Base-by-base conservation (phyloP, 2,113 vertebrate species). In the Sceloporus undulatus region DNA sequence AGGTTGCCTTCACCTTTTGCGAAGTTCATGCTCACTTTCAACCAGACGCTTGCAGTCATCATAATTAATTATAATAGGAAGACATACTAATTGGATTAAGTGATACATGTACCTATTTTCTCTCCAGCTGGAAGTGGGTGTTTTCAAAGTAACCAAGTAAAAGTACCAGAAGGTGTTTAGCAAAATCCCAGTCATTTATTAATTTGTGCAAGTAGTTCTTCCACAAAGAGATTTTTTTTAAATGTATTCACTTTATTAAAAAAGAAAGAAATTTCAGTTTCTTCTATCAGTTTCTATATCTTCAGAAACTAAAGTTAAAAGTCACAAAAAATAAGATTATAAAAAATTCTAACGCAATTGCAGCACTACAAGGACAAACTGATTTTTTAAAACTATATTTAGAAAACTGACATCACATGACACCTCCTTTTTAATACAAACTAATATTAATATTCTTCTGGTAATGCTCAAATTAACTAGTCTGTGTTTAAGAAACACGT, bases 11-110 rank as follows among this genome's bases (percentile, higher is more conserved):
- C 75, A 93, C 90, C 91, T 94, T 93, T 94, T 87, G 70, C 91
- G 93, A 91, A 90, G 91, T 91, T 94, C 90, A 93, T 92, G 94
- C 93, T 95, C 93, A 92, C 89, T 94, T 96, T 94, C 93, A 93
- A 95, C 85, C 90, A 96, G 91, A 95, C 89, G 94, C 87, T 92
- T 88, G 90, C 88, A 95, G 91, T 94, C 95, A 96, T 93, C 87
- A 90, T 89, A 92, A 95, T 94, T 86, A 95, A 96, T 92, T 92
- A 94, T 92, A 95, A 85, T 84, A 94, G 92, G 90, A 96, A 86
- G 93, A 95, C 82, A 93, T n/a, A 89, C 88, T 97, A 96, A 97
- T 92, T 95, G 93, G 93, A 96, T 96, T 96, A 97, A 95, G 86
- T 82, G 87, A 90, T 95, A 94, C 89, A 95, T 95, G 91, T 85